Base-by-base conservation (phyloP, 2,888 invertebrate species). In the Serrognathus titanus region DNA sequence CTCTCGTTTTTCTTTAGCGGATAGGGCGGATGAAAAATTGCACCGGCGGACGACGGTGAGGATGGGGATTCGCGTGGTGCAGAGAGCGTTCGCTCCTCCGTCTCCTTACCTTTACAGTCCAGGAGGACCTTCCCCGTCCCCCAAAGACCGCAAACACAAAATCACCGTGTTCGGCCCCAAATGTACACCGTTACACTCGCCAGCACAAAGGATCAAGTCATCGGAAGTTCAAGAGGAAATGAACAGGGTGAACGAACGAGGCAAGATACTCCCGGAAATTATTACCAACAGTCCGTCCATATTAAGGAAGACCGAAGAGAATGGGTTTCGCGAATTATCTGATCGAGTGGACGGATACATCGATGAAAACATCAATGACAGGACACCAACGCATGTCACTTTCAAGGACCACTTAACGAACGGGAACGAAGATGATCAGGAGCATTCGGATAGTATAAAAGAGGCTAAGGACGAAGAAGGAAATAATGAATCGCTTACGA, bases 1-100 rank as follows among this genome's bases (percentile, higher is more conserved):
- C 24, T 31, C 24, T 31, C 24, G 24, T 31, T 31, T 46, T 37
- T 31, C 75, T 78, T 31, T 76, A 93, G 93, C 91, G n/a, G 91
- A 92, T 61, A 82, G 88, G 63, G 85, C 88, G 0, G 92, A 93
- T 67, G 92, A 93, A 71, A 91, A 90, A 75, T 82, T 90, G 43
- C 89, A 90, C 56, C 83, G 90, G 13, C 85, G 90, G 52, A 87
- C 88, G 61, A 88, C 88, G 1, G 91, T 94, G 12, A 85, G 89
- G 57, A 92, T 94, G 90, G 91, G 92, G 35, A 90, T 94, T 57
- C 81, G 92, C 5, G 91, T 93, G 53, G 85, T 92, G 24, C 92
- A 92, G 70, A 85, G 82, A 69, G 79, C 77, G 2, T 75, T 71
- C 50, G 75, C 77, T 2, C 78, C 78, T 3, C 78, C 78, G 1